Evolutionary conservation across 2,113 vertebrate species (phyloP).

Genomic region (Sceloporus tristichus): DNA sequence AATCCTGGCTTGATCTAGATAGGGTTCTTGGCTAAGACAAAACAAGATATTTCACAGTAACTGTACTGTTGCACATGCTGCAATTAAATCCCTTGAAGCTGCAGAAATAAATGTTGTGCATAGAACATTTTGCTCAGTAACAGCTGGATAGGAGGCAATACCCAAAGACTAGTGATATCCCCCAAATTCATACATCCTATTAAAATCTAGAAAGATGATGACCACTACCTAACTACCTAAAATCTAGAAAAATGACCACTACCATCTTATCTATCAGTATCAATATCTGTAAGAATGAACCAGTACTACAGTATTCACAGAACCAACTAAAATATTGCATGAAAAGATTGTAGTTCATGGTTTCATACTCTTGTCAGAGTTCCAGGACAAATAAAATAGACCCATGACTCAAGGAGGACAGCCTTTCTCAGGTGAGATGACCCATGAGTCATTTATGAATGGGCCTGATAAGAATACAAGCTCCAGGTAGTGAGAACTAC

Average conservation of each 20-base stretch:
- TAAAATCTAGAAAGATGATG: background rate
- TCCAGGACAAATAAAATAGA: background rate
- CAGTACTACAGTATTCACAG: background rate
- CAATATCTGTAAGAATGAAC: background rate
- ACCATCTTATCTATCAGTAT: background rate
- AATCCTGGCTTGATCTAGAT: conserved; percentile 16
- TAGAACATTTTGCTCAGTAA: background rate
- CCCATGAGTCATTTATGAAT: background rate
- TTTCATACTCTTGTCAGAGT: background rate
- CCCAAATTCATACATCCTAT: background rate
- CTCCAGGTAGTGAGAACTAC: background rate
- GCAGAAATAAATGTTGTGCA: background rate
- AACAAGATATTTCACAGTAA: background rate
- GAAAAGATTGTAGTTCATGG: background rate
- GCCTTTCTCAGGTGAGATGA: background rate
- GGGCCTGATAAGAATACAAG: background rate
- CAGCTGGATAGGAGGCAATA: background rate
- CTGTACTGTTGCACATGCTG: background rate
- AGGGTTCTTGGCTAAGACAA: background rate
- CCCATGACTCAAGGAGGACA: background rate
- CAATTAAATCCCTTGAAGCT: background rate
- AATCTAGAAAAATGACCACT: background rate
- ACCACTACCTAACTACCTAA: background rate
- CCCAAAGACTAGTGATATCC: background rate
- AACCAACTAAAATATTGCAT: background rate